Evolutionary conservation across 2,888 invertebrate species (phyloP).

Genomic region (Aphodius granarius): DNA sequence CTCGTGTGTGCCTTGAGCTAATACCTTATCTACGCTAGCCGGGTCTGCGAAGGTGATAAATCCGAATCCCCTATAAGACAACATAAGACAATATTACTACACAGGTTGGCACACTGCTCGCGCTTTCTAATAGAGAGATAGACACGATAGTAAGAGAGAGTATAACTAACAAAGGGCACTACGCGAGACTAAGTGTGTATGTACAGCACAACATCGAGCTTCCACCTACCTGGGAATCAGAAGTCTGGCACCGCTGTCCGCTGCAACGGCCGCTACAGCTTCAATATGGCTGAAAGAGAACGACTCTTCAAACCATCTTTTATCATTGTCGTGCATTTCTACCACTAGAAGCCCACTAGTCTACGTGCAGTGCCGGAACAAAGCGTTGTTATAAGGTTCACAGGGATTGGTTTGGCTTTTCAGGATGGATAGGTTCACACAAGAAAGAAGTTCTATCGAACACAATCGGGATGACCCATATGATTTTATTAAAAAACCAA

Average conservation of each 20-base stretch:
- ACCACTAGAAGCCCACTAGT: constrained; percentile 45
- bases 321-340: constrained; percentile 51
- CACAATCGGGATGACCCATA: too few relatives aligned
- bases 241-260: constrained; percentile 56
- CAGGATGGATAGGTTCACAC: not conserved
- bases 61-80: constrained; percentile 92
- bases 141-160: constrained; percentile 13
- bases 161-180: constrained; percentile 43
- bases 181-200: constrained; percentile 42
- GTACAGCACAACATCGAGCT: constrained; percentile 47
- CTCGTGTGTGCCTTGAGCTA: constrained; percentile 97
- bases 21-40: constrained; percentile 98
- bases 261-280: constrained; percentile 55
- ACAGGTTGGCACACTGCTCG: constrained; percentile 22
- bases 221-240: constrained; percentile 59
- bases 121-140: constrained; percentile 18
- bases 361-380: constrained; percentile 37
- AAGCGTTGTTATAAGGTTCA: constrained; percentile 18
- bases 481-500: too few relatives aligned
- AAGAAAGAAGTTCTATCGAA: constrained; percentile 14
- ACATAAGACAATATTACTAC: constrained; percentile 49
- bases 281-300: constrained; percentile 58
- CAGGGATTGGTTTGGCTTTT: constrained; percentile 2
- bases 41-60: constrained; percentile 99
- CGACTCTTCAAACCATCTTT: constrained; percentile 55